Percentiles rank a stretch among this genome's conserved stretches.
phyloP scores from a whole-genome alignment of 2,113 vertebrate genomes.

The Echinops telfairi region DNA sequence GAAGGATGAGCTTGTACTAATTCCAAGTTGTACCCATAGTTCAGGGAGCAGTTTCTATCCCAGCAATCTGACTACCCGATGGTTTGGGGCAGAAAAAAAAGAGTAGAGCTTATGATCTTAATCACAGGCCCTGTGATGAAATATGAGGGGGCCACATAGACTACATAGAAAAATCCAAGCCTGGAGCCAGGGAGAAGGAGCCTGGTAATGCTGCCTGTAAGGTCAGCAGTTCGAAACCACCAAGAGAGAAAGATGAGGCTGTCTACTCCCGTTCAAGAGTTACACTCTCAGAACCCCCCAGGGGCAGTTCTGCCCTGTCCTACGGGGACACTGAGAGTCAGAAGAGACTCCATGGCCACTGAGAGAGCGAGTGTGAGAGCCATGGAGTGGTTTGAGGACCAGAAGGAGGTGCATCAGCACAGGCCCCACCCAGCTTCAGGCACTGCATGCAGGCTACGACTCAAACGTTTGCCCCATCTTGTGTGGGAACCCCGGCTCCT shows the following conservation, averaged over 20 bases:
- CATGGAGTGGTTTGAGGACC: background rate
- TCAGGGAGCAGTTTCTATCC: conserved; percentile 26
- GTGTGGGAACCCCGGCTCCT: background rate
- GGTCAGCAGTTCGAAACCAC: no score
- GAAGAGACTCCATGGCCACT: no score
- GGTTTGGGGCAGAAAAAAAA: background rate
- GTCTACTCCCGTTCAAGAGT: no score
- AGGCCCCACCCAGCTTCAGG: background rate
- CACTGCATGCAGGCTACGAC: accelerated
- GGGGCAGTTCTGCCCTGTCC: no score
- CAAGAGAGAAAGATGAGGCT: no score
- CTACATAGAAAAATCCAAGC: conserved; percentile 11
- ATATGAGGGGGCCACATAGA: background rate
- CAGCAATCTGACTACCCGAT: conserved; percentile 14
- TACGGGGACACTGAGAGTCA: no score
- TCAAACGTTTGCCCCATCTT: background rate
- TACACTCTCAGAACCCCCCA: no score
- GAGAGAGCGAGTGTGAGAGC: background rate
- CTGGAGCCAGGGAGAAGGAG: background rate
- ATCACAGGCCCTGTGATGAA: background rate
- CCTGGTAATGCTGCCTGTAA: no score
- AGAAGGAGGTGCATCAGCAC: background rate
- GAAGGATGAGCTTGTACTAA: background rate
- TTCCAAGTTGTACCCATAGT: background rate
- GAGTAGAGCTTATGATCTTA: conserved; percentile 41